Base-by-base conservation (phyloP, 2,888 invertebrate genomes). In the Cosmorhoe ocellata region DNA sequence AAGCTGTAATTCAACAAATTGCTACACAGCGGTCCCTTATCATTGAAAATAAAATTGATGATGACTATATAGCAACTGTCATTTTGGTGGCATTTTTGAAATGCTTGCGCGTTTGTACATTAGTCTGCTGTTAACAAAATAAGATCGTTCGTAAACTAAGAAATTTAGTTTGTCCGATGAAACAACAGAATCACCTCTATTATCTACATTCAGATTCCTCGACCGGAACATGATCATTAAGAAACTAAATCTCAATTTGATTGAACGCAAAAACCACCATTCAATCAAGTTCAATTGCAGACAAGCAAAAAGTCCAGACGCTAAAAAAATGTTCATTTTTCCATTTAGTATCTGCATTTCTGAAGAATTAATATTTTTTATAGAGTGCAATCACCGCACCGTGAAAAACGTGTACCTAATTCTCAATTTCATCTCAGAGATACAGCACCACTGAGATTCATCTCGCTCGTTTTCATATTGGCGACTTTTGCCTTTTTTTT, bases 221-320 rank as follows among this genome's bases (percentile, higher is more conserved):
- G 18, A n/a, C 18, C 18, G 18, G 18, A 18, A 18, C 18, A 18
- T 18, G 18, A 18, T 18, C 18, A 18, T 18, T 18, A 18, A 18
- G 18, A 18, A 18, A 18, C 18, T 11, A 32, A 44, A 50, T 34
- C 36, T 37, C 37, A 53, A 41, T 49, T 54, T 42, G 34, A 43
- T 54, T 42, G 34, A 43, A 33, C 45, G 8, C 54, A 58, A 55
- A 52, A 56, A 59, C 32, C 26, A 44, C 43, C 39, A 47, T 50
- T 56, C 42, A 43, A 47, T 55, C 40, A 38, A 42, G 38, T 51
- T 53, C 44, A 51, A 44, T 39, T 56, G 56, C 59, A 64, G 64
- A 63, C 64, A 9, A 4, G 13, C 58, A 64, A 65, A 64, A 64
- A 61, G 34, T 46, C 28, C 33, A 63, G 63, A 65, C 63, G 50